Evolutionary conservation across 2,113 vertebrate species (phyloP), one percentile per base, ranked within the genome.

Genomic region (Psittacara wagleri): DNA sequence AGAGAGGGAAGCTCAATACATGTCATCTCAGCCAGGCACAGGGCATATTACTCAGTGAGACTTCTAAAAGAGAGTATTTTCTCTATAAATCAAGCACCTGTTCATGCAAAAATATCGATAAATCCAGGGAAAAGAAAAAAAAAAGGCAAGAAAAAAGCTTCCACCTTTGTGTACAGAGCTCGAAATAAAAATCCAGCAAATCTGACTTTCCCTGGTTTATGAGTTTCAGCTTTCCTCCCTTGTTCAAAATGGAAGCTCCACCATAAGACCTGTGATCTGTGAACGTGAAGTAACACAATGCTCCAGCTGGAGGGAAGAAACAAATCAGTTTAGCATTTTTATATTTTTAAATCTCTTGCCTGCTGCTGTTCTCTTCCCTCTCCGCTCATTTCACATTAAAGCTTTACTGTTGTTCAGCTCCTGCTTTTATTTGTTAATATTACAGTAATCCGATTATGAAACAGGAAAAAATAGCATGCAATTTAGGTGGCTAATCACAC

Each of bases 291-390:
- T 86, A 93, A 25, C 83, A 44, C 48, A 76, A 22, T 1, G 35
- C 57, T 92, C 55, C 91, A 62, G 94, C 70, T 87, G 70, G 22
- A 46, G 27, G 66, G 66, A 69, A 43, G 86, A 89, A 96, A 93
- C 80, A 94, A 95, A 96, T 86, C 73, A 81, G 79, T 88, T 70
- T 6, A 86, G 48, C 90, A 49, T 81, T 95, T 95, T 94, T 80
- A 79, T 66, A 57, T 88, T 86, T 93, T 86, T 54, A 84, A 86
- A 86, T 82, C 77, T 86, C 80, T 77, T 91, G 83, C 88, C 86
- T 94, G 91, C 90, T 84, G 77, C 43, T 74, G 86, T 69, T 94
- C 83, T 68, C 69, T 64, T 84, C 74, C 90, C 80, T 86, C 83
- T 86, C 83, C 41, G 43, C 79, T 93, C 68, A 6, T 78, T 88